Evolutionary conservation across 2,797 vertebrate genomes (phyloP).

Genomic region (Phoebastria nigripes): DNA sequence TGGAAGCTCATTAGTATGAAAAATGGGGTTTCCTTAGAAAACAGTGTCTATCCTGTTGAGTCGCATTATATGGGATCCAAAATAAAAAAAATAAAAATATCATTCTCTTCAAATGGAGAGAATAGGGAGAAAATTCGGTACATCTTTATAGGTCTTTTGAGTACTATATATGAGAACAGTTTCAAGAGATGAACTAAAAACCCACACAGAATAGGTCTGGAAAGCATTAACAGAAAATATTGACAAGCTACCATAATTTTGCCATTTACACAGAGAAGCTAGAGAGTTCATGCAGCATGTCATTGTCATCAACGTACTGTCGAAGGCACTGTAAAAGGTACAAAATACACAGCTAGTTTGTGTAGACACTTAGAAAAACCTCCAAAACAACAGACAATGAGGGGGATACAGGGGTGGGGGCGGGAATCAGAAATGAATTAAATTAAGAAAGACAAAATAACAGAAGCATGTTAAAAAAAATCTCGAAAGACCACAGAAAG

Average conservation of each 20-base stretch:
- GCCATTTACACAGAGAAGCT: not conserved
- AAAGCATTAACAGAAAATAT: not conserved
- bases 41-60: not conserved
- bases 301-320: not conserved
- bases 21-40: not conserved
- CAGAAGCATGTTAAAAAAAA: not conserved
- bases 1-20: not conserved
- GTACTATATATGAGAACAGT: not conserved
- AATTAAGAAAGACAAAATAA: not conserved
- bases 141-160: not conserved
- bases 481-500: not conserved
- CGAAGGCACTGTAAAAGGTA: not conserved
- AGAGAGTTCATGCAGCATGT: not conserved
- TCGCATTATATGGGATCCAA: not conserved
- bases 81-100: not conserved
- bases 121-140: not conserved
- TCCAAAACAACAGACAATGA: not conserved
- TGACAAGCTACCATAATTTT: not conserved
- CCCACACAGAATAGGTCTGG: not conserved
- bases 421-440: not conserved
- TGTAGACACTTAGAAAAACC: not conserved
- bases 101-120: not conserved
- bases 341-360: not conserved
- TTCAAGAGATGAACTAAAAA: not conserved
- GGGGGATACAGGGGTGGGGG: too few relatives aligned